Evolutionary conservation across 2,888 invertebrate species (phyloP).

Genomic region (Criorhina ranunculi): DNA sequence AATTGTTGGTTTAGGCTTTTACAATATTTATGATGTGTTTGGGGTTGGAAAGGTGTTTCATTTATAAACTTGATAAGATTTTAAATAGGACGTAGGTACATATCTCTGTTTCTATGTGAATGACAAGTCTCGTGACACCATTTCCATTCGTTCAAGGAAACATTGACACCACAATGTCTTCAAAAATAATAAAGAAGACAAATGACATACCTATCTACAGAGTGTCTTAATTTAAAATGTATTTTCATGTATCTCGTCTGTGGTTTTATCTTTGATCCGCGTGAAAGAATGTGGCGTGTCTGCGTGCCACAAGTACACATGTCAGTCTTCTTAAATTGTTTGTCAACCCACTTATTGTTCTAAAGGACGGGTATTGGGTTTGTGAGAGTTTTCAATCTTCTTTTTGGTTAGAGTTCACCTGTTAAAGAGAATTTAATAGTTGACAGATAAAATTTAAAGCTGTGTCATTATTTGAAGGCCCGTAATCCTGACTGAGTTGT

Average conservation of each 20-base stretch:
- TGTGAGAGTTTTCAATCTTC: too few species aligned
- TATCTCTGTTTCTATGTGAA: not conserved
- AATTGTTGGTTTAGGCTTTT: constrained; percentile 19
- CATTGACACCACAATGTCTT: constrained; percentile 16
- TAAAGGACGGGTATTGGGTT: too few species aligned
- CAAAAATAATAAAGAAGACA: not conserved
- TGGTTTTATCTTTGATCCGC: constrained; percentile 16
- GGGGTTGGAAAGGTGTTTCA: not conserved
- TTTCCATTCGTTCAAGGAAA: constrained; percentile 4
- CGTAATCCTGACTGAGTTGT: too few species aligned
- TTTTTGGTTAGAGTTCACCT: too few species aligned
- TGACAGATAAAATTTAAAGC: too few species aligned
- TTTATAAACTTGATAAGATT: not conserved
- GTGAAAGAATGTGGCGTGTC: constrained; percentile 21
- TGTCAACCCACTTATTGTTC: too few species aligned
- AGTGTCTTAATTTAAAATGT: not conserved
- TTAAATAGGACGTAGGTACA: not conserved
- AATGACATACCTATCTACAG: not conserved
- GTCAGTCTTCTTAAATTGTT: constrained; percentile 37
- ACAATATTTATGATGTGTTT: not conserved
- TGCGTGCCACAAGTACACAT: constrained; percentile 31
- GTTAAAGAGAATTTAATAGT: too few species aligned
- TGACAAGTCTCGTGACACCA: constrained; percentile 19
- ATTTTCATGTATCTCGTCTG: not conserved
- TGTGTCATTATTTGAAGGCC: too few species aligned